Evolutionary conservation across 2,797 vertebrate genomes (phyloP).

Genomic region (Enteromius unitaeniatus): DNA sequence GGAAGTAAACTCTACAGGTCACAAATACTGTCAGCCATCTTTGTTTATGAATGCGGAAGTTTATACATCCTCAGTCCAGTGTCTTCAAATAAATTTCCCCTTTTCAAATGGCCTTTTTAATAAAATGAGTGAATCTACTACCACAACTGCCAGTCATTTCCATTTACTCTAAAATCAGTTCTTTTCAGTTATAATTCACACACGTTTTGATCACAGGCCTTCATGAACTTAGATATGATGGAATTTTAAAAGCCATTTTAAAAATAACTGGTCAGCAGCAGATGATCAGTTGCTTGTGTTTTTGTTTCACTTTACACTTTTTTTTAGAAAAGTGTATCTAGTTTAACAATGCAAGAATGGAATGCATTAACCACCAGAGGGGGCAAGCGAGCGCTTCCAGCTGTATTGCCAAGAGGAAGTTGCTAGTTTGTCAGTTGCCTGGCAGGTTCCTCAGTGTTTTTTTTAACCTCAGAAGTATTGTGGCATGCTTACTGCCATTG

Average conservation of each 20-base stretch:
- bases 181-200: not conserved
- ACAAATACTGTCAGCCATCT: conserved; percentile 29
- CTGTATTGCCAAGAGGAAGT: not conserved
- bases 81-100: conserved; percentile 47
- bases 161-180: not conserved
- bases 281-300: not conserved
- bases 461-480: not conserved
- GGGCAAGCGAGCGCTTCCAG: not conserved
- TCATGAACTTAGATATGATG: not conserved
- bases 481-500: not conserved
- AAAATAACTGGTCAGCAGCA: not conserved
- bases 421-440: not conserved
- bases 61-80: conserved; percentile 42
- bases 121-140: not conserved
- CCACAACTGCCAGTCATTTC: not conserved
- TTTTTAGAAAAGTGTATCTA: no score
- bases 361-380: conserved; percentile 14
- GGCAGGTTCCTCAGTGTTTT: not conserved
- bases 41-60: conserved; percentile 44
- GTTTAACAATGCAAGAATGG: not conserved
- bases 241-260: not conserved
- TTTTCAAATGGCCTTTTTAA: conserved; percentile 35
- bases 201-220: not conserved
- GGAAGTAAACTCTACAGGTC: not conserved
- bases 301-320: not conserved